phyloP scores from a whole-genome alignment of 2,888 invertebrate genomes.

The Perizoma affinitatum region DNA sequence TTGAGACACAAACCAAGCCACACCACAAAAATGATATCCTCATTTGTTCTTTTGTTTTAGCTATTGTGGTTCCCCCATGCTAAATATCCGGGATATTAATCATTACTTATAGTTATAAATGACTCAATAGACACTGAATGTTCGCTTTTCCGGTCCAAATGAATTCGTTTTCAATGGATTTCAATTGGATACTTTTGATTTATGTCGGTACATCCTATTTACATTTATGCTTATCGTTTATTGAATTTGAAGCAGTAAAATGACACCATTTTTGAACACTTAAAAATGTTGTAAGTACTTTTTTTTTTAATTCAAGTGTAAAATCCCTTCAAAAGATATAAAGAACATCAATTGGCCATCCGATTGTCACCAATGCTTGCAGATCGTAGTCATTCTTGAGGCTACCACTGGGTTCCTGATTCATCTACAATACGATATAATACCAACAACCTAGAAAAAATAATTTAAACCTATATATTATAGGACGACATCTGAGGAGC shows the following conservation, averaged over 20 bases:
- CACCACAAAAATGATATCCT: constrained; percentile 25
- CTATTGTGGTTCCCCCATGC: constrained; percentile 57
- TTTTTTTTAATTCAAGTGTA: no score
- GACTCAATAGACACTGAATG: constrained; percentile 73
- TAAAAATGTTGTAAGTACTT: no score
- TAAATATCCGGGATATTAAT: constrained; percentile 79
- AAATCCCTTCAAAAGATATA: no score
- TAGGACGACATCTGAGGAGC: no score
- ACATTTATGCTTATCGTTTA: constrained; percentile 26
- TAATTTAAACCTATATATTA: no score
- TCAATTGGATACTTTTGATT: constrained; percentile 52
- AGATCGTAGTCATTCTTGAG: no score
- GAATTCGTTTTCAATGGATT: constrained; percentile 66
- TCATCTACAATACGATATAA: no score
- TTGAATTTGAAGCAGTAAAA: constrained; percentile 1
- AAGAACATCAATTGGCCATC: no score
- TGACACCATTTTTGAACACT: no score
- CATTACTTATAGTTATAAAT: constrained; percentile 74
- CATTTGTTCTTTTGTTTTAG: constrained; percentile 33
- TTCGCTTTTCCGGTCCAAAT: constrained; percentile 74
- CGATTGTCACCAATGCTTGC: no score
- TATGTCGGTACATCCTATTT: constrained; percentile 39
- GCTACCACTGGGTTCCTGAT: no score
- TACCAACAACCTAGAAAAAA: no score
- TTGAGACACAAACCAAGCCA: constrained; percentile 7